phyloP scores from a whole-genome alignment of 2,113 vertebrate genomes.

The Procavia capensis region DNA sequence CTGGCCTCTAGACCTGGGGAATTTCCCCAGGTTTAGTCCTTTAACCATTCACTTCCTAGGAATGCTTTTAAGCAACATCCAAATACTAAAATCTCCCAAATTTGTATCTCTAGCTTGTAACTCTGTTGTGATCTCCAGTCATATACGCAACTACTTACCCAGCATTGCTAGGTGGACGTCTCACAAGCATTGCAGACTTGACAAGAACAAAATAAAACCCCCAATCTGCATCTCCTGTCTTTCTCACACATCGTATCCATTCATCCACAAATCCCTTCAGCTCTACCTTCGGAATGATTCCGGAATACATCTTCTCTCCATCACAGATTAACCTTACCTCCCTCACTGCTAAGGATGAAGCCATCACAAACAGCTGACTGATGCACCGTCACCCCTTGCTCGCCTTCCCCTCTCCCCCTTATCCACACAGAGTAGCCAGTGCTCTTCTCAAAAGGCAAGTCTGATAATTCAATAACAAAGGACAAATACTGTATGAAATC shows the following conservation, averaged over 20 bases:
- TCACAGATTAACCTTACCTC: background rate
- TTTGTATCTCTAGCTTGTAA: background rate
- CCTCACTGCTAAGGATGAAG: background rate
- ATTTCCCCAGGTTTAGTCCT: background rate
- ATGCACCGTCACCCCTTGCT: too few species aligned
- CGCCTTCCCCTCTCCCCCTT: background rate
- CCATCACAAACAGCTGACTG: background rate
- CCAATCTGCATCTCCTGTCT: background rate
- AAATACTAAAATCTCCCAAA: background rate
- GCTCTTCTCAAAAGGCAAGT: background rate
- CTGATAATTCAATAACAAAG: too few species aligned
- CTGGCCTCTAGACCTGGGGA: background rate
- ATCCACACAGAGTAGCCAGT: background rate
- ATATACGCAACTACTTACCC: background rate
- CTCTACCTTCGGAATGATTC: background rate
- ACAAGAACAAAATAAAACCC: background rate
- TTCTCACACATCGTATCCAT: background rate
- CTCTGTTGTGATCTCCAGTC: background rate
- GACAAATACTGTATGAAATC: too few species aligned
- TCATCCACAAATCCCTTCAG: background rate
- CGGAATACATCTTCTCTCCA: background rate
- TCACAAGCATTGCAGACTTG: background rate
- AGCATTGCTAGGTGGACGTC: background rate
- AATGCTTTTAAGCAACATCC: background rate
- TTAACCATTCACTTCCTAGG: background rate